Evolutionary conservation across 2,797 vertebrate genomes (phyloP).

Genomic region (Silurus lanzhouensis): DNA sequence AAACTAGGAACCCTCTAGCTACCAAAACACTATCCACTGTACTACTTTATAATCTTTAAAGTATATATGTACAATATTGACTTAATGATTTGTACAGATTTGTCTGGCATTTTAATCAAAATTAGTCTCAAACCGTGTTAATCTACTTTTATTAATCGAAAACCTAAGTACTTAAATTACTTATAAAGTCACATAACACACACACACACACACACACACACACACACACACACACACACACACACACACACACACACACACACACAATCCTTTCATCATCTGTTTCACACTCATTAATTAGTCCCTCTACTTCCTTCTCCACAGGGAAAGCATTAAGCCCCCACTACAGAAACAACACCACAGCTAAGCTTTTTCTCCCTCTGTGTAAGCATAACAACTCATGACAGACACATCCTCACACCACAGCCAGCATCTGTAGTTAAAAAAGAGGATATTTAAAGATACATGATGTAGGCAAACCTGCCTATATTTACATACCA

Average conservation of each 20-base stretch:
- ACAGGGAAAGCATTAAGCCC: background rate
- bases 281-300: constrained; percentile 48
- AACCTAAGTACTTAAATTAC: background rate
- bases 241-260: background rate
- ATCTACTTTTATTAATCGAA: background rate
- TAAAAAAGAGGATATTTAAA: constrained; percentile 9
- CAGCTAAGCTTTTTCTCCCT: constrained; percentile 15
- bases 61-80: background rate
- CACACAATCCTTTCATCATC: constrained; percentile 24
- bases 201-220: too few relatives aligned
- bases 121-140: background rate
- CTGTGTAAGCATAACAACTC: constrained; percentile 12
- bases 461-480: constrained; percentile 2
- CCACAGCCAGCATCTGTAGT: background rate
- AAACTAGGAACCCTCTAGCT: too few relatives aligned
- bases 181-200: background rate
- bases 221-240: constrained; percentile 14
- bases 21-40: background rate
- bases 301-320: constrained; percentile 25
- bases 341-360: constrained; percentile 18
- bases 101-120: background rate
- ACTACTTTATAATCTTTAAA: background rate
- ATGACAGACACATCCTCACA: background rate
- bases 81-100: background rate
- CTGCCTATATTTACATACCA: background rate